Conservation (phyloP, 1,140 invertebrate species). For the Venturia canescens region DNA sequence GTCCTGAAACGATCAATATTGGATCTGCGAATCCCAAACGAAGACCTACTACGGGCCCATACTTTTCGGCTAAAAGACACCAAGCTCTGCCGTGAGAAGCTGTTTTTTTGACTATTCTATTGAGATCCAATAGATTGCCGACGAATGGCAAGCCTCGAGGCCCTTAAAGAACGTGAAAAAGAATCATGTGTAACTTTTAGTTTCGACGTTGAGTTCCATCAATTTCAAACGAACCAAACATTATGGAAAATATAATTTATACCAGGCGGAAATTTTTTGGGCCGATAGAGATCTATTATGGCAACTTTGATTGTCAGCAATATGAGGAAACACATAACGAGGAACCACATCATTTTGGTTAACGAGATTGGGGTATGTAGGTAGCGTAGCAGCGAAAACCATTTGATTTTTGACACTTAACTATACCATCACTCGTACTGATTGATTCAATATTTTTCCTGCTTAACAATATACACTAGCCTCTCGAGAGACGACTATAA, state of each 20-base stretch:
- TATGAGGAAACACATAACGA: conserved; percentile 8
- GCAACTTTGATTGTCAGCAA: conserved; percentile 52
- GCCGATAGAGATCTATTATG: conserved; percentile 49
- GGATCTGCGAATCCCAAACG: conserved; percentile 63
- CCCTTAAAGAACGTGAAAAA: conserved; percentile 58
- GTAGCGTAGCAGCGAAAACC: too few species aligned
- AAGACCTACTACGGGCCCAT: conserved; percentile 69
- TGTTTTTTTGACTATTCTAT: conserved; percentile 63
- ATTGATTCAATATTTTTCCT: neutral
- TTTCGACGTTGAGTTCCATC: neutral
- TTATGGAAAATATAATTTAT: conserved; percentile 15
- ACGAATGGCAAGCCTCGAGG: conserved; percentile 69
- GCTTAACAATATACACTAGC: neutral
- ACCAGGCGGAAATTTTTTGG: conserved; percentile 63
- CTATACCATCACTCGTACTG: neutral
- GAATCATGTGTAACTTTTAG: neutral
- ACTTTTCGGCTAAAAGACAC: conserved; percentile 64
- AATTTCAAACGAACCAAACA: neutral
- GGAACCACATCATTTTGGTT: conserved; percentile 28
- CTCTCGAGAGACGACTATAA: conserved; percentile 14
- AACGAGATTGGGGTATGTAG: neutral
- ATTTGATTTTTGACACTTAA: neutral
- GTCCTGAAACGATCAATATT: conserved; percentile 68
- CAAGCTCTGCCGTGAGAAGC: conserved; percentile 64
- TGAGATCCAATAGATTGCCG: conserved; percentile 68